Evolutionary conservation across 2,888 invertebrate species (phyloP).

Genomic region (Rhaphigaster nebulosa): DNA sequence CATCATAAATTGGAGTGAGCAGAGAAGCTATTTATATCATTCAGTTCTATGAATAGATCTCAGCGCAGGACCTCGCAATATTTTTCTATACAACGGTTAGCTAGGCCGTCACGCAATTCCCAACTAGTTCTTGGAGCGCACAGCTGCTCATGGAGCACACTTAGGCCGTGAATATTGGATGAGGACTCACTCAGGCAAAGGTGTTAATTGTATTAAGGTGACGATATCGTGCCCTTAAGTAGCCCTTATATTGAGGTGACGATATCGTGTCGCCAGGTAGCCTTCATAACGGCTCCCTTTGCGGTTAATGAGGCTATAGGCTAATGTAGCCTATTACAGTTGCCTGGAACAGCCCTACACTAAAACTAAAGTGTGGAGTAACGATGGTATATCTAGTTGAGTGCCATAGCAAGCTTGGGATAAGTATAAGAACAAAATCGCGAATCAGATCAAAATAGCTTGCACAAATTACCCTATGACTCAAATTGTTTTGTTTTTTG

Average conservation of each 20-base stretch:
- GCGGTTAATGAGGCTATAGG: neutral
- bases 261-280: neutral
- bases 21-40: neutral
- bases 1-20: neutral
- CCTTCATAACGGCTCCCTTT: neutral
- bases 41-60: neutral
- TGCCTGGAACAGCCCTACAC: neutral
- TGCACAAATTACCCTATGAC: no score
- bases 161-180: neutral
- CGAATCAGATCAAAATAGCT: no score
- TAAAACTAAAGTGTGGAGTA: neutral
- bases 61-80: neutral
- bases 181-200: neutral
- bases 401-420: neutral
- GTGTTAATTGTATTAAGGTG: conserved; percentile 4
- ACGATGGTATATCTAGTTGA: no score
- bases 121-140: neutral
- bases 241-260: neutral
- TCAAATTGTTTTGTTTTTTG: no score
- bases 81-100: neutral
- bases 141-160: neutral
- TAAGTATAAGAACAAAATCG: neutral
- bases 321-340: neutral
- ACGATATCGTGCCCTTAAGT: neutral
- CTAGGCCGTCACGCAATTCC: neutral